phyloP scores from a whole-genome alignment of 35 echinoderm and acorn worm species.

The Acanthaster planci region DNA sequence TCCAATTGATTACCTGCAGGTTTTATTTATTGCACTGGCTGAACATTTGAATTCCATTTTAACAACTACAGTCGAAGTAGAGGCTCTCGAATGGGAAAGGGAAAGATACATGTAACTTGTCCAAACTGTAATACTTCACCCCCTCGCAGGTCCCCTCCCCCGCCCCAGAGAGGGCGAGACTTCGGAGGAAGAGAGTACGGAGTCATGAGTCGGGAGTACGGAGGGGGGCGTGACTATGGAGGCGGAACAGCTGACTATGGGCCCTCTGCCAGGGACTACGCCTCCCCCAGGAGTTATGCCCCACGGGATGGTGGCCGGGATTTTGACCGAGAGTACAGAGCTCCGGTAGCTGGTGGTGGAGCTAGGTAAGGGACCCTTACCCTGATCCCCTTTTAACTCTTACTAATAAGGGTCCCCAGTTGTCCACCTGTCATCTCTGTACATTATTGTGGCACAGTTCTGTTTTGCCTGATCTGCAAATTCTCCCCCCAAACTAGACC shows the following conservation, averaged over 20 bases:
- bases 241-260: neutral
- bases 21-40: too few species aligned
- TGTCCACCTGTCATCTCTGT: neutral
- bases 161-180: conserved; percentile 37
- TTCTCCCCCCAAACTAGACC: neutral
- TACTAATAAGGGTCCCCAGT: neutral
- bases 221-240: conserved; percentile 4
- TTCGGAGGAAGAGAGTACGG: conserved; percentile 8
- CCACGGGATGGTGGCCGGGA: neutral
- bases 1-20: too few species aligned
- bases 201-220: conserved; percentile 16
- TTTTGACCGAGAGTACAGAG: neutral
- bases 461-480: neutral
- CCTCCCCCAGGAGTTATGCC: neutral
- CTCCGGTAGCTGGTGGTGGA: neutral
- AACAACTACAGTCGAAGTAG: too few species aligned
- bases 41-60: too few species aligned
- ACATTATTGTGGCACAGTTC: neutral
- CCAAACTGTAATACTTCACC: too few species aligned
- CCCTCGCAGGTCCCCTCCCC: conserved; percentile 36
- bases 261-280: neutral
- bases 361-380: neutral
- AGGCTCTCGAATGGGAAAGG: too few species aligned
- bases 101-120: too few species aligned
- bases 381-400: neutral